phyloP scores from a whole-genome alignment of 2,888 invertebrate species.

The Parnassius orleans region DNA sequence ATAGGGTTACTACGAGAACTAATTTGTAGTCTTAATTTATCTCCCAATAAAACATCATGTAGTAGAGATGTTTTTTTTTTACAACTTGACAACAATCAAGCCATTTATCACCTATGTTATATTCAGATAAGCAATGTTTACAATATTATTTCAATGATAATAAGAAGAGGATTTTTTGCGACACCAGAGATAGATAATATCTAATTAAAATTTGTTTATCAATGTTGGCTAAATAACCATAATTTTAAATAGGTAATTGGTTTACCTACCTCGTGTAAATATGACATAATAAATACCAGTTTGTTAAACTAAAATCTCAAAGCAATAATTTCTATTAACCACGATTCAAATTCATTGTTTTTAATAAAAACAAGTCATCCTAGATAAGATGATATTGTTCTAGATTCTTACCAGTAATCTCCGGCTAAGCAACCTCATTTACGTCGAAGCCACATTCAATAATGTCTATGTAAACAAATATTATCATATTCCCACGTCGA shows the following conservation, averaged over 20 bases:
- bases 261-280: too few species aligned
- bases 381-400: conserved; percentile 62
- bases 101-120: too few species aligned
- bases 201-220: too few species aligned
- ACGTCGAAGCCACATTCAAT: conserved; percentile 29
- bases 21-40: conserved; percentile 20
- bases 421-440: conserved; percentile 48
- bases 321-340: neutral
- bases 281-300: too few species aligned
- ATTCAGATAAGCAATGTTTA: too few species aligned
- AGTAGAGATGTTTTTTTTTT: neutral
- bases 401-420: conserved; percentile 61
- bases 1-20: conserved; percentile 22
- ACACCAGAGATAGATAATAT: too few species aligned
- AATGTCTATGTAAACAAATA: conserved; percentile 30
- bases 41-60: conserved; percentile 14
- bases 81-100: too few species aligned
- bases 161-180: too few species aligned
- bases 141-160: too few species aligned
- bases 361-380: conserved; percentile 41
- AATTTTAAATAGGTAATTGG: too few species aligned
- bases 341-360: conserved; percentile 6
- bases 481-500: conserved; percentile 33
- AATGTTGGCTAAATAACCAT: too few species aligned
- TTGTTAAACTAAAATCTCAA: neutral